A percentile compares a stretch with the other conserved stretches of the same genome.
phyloP scores from a whole-genome alignment of 2,797 vertebrate genomes.

The Sebastes steindachneri region DNA sequence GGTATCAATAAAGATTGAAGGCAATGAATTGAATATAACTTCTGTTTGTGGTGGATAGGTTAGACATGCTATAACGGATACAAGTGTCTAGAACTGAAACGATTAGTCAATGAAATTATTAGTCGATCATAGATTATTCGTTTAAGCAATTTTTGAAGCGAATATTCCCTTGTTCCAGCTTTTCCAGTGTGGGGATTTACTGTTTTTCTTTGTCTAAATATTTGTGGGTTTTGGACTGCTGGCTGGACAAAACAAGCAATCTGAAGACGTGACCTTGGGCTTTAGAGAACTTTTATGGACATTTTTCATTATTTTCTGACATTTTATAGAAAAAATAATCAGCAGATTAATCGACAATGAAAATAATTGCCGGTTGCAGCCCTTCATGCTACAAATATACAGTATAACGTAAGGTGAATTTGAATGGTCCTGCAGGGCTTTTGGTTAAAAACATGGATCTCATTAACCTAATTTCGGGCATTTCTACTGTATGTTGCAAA shows the following conservation, averaged over 20 bases:
- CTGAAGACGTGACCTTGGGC: neutral
- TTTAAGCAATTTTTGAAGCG: neutral
- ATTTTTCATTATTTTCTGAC: neutral
- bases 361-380: neutral
- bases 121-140: neutral
- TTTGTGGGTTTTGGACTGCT: neutral
- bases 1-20: neutral
- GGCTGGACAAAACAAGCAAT: neutral
- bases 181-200: neutral
- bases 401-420: neutral
- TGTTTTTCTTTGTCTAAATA: neutral
- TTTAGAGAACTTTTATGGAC: neutral
- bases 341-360: neutral
- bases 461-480: slow-evolving; percentile 38
- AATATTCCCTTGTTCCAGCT: neutral
- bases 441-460: slow-evolving; percentile 10
- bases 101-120: neutral
- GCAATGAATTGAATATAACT: neutral
- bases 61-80: neutral
- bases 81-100: too few species aligned
- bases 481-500: slow-evolving; percentile 28
- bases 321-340: neutral
- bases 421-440: neutral
- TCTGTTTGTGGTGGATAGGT: neutral
- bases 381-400: neutral